These are phyloP conservation scores for Steatocranus sp. DNA, from an alignment of 2,797 vertebrate genomes.

Conservation along the genomic window DNA sequence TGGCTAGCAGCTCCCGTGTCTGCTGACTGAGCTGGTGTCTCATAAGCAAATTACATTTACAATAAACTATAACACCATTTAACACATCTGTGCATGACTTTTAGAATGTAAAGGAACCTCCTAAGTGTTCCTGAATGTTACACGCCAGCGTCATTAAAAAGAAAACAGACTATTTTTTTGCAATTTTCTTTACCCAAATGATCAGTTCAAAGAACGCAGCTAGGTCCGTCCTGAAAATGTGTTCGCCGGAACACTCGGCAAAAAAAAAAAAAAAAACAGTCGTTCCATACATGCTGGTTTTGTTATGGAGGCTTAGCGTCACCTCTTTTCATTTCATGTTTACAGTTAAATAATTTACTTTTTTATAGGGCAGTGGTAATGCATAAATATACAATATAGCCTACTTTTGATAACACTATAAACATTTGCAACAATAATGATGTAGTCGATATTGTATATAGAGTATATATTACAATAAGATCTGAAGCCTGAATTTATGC, in stretches of 20 bases:
- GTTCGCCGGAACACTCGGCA: neutral
- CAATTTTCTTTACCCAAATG: slow-evolving; percentile 5
- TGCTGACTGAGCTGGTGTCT: neutral
- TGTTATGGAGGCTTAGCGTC: neutral
- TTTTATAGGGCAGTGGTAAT: neutral
- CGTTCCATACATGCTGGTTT: neutral
- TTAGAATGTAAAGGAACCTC: rapidly evolving
- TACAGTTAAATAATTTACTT: neutral
- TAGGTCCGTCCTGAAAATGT: slow-evolving; percentile 1
- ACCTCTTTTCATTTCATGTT: neutral
- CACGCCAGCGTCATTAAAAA: neutral
- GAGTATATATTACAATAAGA: neutral
- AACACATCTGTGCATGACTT: rapidly evolving
- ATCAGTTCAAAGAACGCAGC: neutral
- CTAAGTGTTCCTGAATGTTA: rapidly evolving
- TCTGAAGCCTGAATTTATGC: neutral
- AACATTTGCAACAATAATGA: neutral
- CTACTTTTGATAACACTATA: neutral
- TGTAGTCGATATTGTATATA: neutral
- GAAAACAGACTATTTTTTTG: neutral
- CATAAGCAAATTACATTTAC: neutral
- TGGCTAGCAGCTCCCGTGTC: neutral
- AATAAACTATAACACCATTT: neutral
- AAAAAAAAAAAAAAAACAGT: rapidly evolving
- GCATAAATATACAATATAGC: neutral